Evolutionary conservation across 2,888 invertebrate species (phyloP).

Genomic region (Xanthorhoe designata): DNA sequence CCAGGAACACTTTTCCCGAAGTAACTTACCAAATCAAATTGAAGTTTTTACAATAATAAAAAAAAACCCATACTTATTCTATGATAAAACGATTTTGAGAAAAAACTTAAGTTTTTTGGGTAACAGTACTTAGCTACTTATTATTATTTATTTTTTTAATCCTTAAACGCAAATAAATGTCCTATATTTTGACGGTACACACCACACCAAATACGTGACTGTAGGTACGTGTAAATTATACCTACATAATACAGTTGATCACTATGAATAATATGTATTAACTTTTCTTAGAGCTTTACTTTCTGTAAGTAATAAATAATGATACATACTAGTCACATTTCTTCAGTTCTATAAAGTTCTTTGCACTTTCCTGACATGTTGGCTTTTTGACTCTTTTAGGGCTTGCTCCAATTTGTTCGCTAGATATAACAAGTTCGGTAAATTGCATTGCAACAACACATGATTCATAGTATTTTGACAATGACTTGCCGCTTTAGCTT

Average conservation of each 20-base stretch:
- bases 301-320: background rate
- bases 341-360: constrained; percentile 62
- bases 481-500: constrained; percentile 75
- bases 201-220: too few species aligned
- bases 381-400: constrained; percentile 84
- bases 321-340: background rate
- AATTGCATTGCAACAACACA: constrained; percentile 80
- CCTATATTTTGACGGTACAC: too few species aligned
- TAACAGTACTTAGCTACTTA: too few species aligned
- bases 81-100: too few species aligned
- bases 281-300: background rate
- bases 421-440: constrained; percentile 83
- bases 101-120: too few species aligned
- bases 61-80: too few species aligned
- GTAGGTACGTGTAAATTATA: background rate
- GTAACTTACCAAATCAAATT: too few species aligned
- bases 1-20: too few species aligned
- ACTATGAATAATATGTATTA: background rate
- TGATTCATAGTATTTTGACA: constrained; percentile 74
- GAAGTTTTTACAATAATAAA: too few species aligned
- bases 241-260: background rate
- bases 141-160: too few species aligned
- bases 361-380: constrained; percentile 84
- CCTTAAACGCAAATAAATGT: too few species aligned
- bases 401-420: constrained; percentile 84